Evolutionary conservation across 2,888 invertebrate genomes (phyloP), one percentile per base, ranked within the genome.

Genomic region (Erebia ligea): DNA sequence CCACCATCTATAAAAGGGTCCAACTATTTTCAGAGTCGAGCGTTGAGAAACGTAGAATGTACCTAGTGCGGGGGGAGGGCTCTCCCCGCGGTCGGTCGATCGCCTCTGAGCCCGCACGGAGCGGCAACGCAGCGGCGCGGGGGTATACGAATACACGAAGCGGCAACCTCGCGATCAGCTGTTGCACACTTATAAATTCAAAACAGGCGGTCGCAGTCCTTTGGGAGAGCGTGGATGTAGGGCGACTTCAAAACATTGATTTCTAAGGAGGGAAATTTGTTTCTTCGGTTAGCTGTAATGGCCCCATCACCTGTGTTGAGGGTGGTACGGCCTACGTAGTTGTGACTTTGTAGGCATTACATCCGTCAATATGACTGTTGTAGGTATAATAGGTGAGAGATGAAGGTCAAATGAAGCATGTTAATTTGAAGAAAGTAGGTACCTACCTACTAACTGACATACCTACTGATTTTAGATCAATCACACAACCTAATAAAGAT

Each of bases 151-250:
- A 13, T 81, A 76, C 86, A 48, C 66, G 56, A 19, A 56, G 67
- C 57, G 67, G 67, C 67, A 88, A 88, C 89, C 72, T 75, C 82
- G 84, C 86, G 84, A 91, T 92, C 92, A 92, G 92, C 92, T 92
- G 92, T 90, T 91, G 85, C 84, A 77, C 81, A 80, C 79, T 86
- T 86, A 86, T 87, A 88, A 85, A 91, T 89, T 90, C 89, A 88
- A 88, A 90, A 88, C 91, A 89, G 88, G 87, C 85, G 85, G 84
- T 68, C 58, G 67, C 67, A 63, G 61, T 71, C 74, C 72, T 66
- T 63, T 69, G 63, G 73, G 59, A 50, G 54, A 50, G 54, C 59
- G 69, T 59, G 73, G 75, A 78, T 77, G 73, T 77, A 74, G 77
- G 77, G 70, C 77, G 77, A 71, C 48, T 61, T 17, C 57, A 42